These are phyloP conservation scores for Sinosuthora webbiana DNA, from an alignment of 2,113 vertebrate species.

Conservation along the genomic window DNA sequence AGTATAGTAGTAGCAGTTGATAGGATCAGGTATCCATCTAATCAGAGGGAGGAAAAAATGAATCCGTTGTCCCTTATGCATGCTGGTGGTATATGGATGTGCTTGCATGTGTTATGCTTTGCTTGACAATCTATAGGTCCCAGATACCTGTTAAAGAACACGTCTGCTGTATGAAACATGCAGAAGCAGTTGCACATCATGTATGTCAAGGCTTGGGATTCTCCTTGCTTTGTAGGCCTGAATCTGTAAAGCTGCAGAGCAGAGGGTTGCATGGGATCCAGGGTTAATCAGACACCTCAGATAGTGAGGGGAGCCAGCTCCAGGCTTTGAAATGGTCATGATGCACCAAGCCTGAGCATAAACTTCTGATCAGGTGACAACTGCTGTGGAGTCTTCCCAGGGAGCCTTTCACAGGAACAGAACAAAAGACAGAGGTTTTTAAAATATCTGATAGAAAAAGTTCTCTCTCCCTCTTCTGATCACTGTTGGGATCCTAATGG, in stretches of 20 bases:
- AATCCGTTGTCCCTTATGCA: background rate
- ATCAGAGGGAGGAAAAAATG: background rate
- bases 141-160: background rate
- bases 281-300: background rate
- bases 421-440: background rate
- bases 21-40: background rate
- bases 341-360: background rate
- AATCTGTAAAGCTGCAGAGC: background rate
- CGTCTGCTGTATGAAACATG: background rate
- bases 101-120: background rate
- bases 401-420: background rate
- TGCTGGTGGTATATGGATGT: background rate
- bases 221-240: background rate
- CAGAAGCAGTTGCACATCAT: background rate
- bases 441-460: background rate
- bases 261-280: background rate
- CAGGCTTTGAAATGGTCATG: background rate
- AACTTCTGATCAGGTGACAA: background rate
- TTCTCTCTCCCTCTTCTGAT: background rate
- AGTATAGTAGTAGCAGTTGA: background rate
- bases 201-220: background rate
- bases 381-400: background rate
- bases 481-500: background rate
- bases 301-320: background rate
- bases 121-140: background rate